Conservation (phyloP, 1,140 invertebrate species). For the Drosophila mayri region DNA sequence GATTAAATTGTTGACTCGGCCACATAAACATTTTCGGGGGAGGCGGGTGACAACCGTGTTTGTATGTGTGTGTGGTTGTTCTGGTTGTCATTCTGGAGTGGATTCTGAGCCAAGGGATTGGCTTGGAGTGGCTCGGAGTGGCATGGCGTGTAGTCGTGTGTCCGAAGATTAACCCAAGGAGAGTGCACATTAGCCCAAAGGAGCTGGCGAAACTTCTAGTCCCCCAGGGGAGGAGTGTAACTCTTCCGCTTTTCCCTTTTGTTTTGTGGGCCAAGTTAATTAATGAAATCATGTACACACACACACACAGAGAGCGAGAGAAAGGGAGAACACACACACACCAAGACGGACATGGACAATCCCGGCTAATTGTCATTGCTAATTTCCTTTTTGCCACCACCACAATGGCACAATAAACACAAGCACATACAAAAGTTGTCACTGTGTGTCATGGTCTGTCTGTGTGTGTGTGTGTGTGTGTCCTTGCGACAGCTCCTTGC, state of each 20-base stretch:
- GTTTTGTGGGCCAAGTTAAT: constrained; percentile 41
- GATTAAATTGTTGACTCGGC: constrained; percentile 29
- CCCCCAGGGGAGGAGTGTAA: constrained; percentile 14
- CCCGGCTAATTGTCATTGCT: constrained; percentile 62
- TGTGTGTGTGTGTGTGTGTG: constrained; percentile 18
- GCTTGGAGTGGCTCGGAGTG: background rate
- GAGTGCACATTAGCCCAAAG: constrained; percentile 38
- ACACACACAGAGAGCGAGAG: constrained; percentile 5
- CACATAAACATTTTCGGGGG: constrained; percentile 30
- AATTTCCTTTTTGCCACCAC: constrained; percentile 57
- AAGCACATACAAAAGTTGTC: constrained; percentile 39
- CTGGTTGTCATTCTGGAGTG: constrained; percentile 26
- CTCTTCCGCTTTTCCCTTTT: constrained; percentile 22
- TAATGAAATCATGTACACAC: constrained; percentile 38
- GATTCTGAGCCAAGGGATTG: constrained; percentile 11
- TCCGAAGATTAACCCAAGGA: constrained; percentile 29
- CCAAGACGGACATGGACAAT: constrained; percentile 47
- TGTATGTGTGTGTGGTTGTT: constrained; percentile 1
- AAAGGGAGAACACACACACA: background rate
- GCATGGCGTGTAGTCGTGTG: constrained; percentile 10
- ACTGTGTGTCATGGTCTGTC: background rate
- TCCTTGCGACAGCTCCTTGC: constrained; percentile 15
- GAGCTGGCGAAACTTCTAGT: constrained; percentile 31
- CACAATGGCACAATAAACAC: constrained; percentile 48
- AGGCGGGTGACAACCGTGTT: constrained; percentile 11